A percentile compares a stretch with the other conserved stretches of the same genome.
Evolutionary conservation across 1,140 invertebrate genomes (phyloP).

Genomic region (Drosophila kohkoa): DNA sequence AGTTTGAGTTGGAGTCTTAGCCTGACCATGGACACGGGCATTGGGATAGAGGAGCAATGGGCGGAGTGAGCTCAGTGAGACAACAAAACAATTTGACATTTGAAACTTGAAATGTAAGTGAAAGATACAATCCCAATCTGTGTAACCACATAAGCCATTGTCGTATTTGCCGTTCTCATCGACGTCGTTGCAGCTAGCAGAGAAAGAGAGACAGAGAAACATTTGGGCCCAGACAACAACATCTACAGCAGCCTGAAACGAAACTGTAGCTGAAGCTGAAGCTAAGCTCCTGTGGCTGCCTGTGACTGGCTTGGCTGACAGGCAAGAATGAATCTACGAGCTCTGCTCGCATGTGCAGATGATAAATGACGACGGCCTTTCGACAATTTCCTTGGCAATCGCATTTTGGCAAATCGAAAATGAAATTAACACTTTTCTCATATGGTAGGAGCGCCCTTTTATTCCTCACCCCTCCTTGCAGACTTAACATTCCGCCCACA

Average conservation of each 20-base stretch:
- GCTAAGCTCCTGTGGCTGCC: conserved; percentile 27
- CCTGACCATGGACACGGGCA: neutral
- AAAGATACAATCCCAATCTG: conserved; percentile 83
- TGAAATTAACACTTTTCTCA: conserved; percentile 66
- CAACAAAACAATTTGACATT: conserved; percentile 71
- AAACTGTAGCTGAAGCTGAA: neutral
- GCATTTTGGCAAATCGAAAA: conserved; percentile 75
- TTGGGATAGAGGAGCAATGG: conserved; percentile 19
- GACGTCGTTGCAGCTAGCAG: conserved; percentile 30
- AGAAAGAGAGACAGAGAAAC: conserved; percentile 8
- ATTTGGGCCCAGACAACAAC: conserved; percentile 25
- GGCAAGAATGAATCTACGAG: conserved; percentile 36
- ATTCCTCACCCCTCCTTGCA: conserved; percentile 7
- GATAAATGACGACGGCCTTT: conserved; percentile 80
- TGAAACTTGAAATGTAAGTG: conserved; percentile 82
- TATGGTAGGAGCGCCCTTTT: neutral
- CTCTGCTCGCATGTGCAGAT: conserved; percentile 54
- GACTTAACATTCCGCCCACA: conserved; percentile 15
- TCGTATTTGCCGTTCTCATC: conserved; percentile 57
- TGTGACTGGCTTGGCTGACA: conserved; percentile 25
- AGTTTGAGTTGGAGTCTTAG: conserved; percentile 4
- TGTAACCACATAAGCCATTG: conserved; percentile 67
- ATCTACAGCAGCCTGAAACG: conserved; percentile 26
- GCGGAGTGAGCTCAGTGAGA: conserved; percentile 27
- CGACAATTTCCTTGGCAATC: conserved; percentile 70